Evolutionary conservation across 2,797 vertebrate genomes (phyloP).

Genomic region (Oryzias sinensis): DNA sequence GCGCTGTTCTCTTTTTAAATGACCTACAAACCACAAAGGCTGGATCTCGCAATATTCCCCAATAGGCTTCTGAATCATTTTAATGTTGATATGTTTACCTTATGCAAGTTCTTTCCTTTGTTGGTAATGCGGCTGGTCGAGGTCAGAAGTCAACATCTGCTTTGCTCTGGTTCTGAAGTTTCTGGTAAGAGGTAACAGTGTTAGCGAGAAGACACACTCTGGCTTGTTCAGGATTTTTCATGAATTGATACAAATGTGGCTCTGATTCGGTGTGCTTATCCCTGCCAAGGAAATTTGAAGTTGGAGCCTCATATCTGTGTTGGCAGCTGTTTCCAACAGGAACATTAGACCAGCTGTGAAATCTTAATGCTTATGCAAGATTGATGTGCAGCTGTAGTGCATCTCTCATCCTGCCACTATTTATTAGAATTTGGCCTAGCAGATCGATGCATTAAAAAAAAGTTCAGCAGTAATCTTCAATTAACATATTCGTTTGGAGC

Average conservation of each 20-base stretch:
- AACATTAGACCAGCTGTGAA: conserved; percentile 34
- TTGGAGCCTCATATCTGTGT: conserved; percentile 47
- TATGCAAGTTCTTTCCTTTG: conserved; percentile 2
- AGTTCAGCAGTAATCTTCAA: conserved; percentile 42
- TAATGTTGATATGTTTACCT: conserved; percentile 4
- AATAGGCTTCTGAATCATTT: conserved; percentile 3
- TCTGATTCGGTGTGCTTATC: conserved; percentile 53
- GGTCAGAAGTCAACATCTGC: conserved; percentile 58
- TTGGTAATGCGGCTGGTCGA: conserved; percentile 14
- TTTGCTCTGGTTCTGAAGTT: conserved; percentile 59
- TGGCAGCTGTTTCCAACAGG: conserved; percentile 40
- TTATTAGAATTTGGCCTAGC: conserved; percentile 52
- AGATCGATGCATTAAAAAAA: conserved; percentile 22
- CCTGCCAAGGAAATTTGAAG: conserved; percentile 55
- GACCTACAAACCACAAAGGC: conserved; percentile 21
- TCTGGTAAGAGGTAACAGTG: conserved; percentile 38
- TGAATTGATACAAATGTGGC: conserved; percentile 45
- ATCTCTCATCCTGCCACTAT: conserved; percentile 29
- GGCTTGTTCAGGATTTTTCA: conserved; percentile 4
- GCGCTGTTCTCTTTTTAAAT: not conserved
- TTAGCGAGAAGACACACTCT: not conserved
- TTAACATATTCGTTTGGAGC: conserved; percentile 7
- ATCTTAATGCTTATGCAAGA: conserved; percentile 43
- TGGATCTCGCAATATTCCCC: conserved; percentile 1
- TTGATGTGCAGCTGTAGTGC: conserved; percentile 50